Percentiles rank a stretch among this genome's conserved stretches.
These are phyloP conservation scores for Agonum fuliginosum DNA, from an alignment of 2,888 invertebrate species.

Conservation along the genomic window DNA sequence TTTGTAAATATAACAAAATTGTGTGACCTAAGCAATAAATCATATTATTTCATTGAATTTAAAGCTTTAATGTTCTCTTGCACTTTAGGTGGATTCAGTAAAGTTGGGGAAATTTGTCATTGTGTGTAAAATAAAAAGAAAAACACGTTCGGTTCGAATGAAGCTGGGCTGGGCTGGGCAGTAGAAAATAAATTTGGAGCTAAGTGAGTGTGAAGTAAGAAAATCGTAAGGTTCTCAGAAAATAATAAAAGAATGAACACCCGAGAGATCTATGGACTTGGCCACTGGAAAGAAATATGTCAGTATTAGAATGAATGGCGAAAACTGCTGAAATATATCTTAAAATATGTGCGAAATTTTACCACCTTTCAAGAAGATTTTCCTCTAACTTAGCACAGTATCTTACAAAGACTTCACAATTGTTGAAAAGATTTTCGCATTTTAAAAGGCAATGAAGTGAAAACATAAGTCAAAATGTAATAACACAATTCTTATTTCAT, in stretches of 20 bases:
- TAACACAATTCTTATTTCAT: too few relatives aligned
- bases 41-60: too few relatives aligned
- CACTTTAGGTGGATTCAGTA: too few relatives aligned
- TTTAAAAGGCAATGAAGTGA: too few relatives aligned
- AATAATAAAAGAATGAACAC: conserved; percentile 43
- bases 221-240: conserved; percentile 30
- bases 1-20: too few relatives aligned
- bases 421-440: too few relatives aligned
- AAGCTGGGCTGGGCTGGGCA: neutral
- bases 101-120: neutral
- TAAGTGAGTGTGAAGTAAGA: conserved; percentile 41
- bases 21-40: too few relatives aligned
- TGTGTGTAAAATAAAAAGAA: neutral
- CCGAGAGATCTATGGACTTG: conserved; percentile 34
- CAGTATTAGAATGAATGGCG: conserved; percentile 34
- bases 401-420: too few relatives aligned
- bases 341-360: conserved; percentile 7
- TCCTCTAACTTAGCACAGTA: too few relatives aligned
- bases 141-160: conserved; percentile 5
- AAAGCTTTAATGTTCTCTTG: too few relatives aligned
- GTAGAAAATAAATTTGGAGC: conserved; percentile 26
- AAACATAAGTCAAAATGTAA: too few relatives aligned
- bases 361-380: neutral
- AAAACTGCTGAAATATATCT: conserved; percentile 29
- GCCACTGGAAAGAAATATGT: conserved; percentile 35